Conservation (phyloP, 2,113 vertebrate genomes). For the Hiodon alosoides region DNA sequence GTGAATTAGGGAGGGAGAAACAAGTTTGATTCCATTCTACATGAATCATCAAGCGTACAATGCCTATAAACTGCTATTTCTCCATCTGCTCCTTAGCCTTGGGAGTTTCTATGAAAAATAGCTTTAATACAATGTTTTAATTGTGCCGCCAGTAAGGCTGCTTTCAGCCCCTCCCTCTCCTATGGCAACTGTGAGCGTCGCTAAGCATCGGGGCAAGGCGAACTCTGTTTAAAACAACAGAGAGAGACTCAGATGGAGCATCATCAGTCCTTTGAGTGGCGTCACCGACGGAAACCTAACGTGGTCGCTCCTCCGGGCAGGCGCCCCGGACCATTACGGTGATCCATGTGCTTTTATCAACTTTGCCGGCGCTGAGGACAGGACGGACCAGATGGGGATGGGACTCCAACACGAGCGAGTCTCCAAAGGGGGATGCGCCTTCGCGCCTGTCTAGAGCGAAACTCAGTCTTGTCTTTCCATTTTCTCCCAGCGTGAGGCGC, state of each 20-base stretch:
- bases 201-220: conserved; percentile 11
- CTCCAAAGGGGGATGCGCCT: conserved; percentile 13
- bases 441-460: conserved; percentile 21
- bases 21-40: conserved; percentile 23
- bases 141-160: conserved; percentile 34
- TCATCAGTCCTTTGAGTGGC: conserved; percentile 30
- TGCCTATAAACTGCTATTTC: conserved; percentile 25
- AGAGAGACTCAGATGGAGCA: conserved; percentile 27
- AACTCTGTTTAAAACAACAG: conserved; percentile 5
- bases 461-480: not conserved
- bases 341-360: conserved; percentile 29
- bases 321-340: not conserved
- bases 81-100: conserved; percentile 32
- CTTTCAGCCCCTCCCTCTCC: not conserved
- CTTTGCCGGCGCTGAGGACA: not conserved
- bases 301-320: conserved; percentile 2
- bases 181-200: not conserved
- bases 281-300: too few species aligned
- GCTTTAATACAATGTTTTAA: conserved; percentile 48
- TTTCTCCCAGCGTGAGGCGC: conserved; percentile 11
- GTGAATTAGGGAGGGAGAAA: not conserved
- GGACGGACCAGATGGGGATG: not conserved
- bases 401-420: conserved; percentile 8
- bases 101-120: conserved; percentile 47
- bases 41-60: conserved; percentile 26